Evolutionary conservation across 1,140 invertebrate genomes (phyloP), one percentile per base, ranked within the genome.

Genomic region (Harlomillsia oculata): DNA sequence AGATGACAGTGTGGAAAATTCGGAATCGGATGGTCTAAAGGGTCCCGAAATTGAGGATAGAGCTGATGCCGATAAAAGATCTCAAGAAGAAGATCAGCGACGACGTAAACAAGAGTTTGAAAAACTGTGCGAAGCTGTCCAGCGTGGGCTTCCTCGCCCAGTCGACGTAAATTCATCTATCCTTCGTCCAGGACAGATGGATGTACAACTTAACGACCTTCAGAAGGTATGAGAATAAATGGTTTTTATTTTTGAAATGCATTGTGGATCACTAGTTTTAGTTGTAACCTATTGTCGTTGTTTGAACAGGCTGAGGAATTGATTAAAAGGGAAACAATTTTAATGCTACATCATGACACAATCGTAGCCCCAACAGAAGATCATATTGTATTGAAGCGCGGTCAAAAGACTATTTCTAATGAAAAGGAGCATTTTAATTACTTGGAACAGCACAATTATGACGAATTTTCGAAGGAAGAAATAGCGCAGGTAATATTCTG

Each of bases 271-370:
- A 20, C 25, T 60, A 53, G 13, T 20, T 55, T 26, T 41, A 25
- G 11, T 37, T n/a, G n/a, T n/a, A n/a, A n/a, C n/a, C n/a, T n/a
- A n/a, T n/a, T n/a, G n/a, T n/a, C n/a, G 11, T 50, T 20, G 21
- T 20, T 20, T 29, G 6, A 53, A 26, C 60, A 89, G 78, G 92
- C 95, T 20, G 94, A 98, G 75, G 93, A 99, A 74, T 69, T 98
- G 25, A 94, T 99, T 44, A 98, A 98, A 74, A 78, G 82, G 56
- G 96, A 99, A 76, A 98, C 99, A 91, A 77, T 96, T 25, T 84
- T 83, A 5, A 96, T 97, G 90, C 71, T 97, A 36, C 83, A 95
- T 66, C 89, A 89, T 70, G 94, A 98, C 75, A 80, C 84, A 26
- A 56, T 78, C 0, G 70, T 76, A 40, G 72, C 71, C 52, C 73